Evolutionary conservation across 2,113 vertebrate genomes (phyloP), one percentile per base, ranked within the genome.

Genomic region (Megatriorchis doriae): DNA sequence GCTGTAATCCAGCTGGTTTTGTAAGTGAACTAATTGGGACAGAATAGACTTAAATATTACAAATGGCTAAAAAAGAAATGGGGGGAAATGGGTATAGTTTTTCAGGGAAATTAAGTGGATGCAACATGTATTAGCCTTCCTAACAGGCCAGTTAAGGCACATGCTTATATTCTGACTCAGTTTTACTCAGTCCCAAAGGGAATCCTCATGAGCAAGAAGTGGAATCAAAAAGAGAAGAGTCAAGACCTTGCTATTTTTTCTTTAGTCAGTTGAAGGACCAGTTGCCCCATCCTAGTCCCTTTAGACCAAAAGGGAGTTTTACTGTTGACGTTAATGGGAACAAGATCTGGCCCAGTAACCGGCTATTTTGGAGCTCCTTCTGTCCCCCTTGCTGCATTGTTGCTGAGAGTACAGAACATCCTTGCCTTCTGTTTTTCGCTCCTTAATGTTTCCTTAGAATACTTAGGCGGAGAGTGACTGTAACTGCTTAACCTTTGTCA

Each of bases 401-500:
- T 95, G 80, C 79, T 0, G 9, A 82, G 71, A 92, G 86, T 86
- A 94, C 94, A 96, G 86, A 95, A 95, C 95, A 97, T 97, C 81
- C 95, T 91, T 11, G 81, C 63, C 81, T 90, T 93, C 96, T 97
- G 86, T 93, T 97, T 96, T 95, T 95, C 71, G 74, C 83, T 92
- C 80, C 90, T 85, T 96, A 86, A 93, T 78, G 18, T 93, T 97
- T 97, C 92, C 92, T 95, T 75, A 72, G 75, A 72, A 85, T 91
- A 92, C 88, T 90, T 72, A 89, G 70, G 92, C 43, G 38, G 85
- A 94, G 92, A 95, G 77, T 96, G 91, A 94, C 92, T 93, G 96
- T 91, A 96, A 97, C 81, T 88, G 88, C 72, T 95, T 95, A 96
- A 97, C 94, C 95, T 97, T 97, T 96, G 74, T 92, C 55, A 70